Conservation (phyloP, 1,140 invertebrate species). For the Halyomorpha halys region DNA sequence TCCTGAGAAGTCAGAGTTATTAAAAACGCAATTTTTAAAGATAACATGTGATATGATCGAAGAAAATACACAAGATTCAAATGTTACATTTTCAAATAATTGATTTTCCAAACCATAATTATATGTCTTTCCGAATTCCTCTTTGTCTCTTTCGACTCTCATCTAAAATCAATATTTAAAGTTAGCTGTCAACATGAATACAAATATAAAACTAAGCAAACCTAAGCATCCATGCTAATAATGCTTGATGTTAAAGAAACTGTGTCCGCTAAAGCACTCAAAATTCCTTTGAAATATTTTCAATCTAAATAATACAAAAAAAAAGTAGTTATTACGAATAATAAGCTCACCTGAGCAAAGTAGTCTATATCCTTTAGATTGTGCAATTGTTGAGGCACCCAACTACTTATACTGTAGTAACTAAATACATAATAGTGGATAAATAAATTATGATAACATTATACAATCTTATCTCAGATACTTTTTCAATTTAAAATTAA, state of each 20-base stretch:
- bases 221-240: too few species aligned
- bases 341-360: neutral
- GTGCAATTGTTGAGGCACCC: constrained; percentile 9
- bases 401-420: constrained; percentile 16
- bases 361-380: constrained; percentile 8
- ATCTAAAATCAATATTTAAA: neutral
- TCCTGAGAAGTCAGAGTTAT: constrained; percentile 38
- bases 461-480: too few species aligned
- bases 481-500: too few species aligned
- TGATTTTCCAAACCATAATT: constrained; percentile 38
- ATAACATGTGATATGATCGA: constrained; percentile 40
- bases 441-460: neutral
- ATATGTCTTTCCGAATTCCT: constrained; percentile 30
- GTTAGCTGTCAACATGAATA: too few species aligned
- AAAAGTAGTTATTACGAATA: too few species aligned
- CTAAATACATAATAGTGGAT: constrained; percentile 15
- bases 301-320: too few species aligned
- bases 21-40: constrained; percentile 40
- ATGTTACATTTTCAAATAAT: constrained; percentile 37
- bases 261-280: too few species aligned
- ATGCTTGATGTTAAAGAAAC: too few species aligned
- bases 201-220: too few species aligned
- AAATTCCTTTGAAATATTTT: too few species aligned
- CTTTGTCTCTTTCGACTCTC: neutral
- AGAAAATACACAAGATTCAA: constrained; percentile 39